Base-by-base conservation (phyloP, 2,797 vertebrate genomes). In the Echiichthys vipera region DNA sequence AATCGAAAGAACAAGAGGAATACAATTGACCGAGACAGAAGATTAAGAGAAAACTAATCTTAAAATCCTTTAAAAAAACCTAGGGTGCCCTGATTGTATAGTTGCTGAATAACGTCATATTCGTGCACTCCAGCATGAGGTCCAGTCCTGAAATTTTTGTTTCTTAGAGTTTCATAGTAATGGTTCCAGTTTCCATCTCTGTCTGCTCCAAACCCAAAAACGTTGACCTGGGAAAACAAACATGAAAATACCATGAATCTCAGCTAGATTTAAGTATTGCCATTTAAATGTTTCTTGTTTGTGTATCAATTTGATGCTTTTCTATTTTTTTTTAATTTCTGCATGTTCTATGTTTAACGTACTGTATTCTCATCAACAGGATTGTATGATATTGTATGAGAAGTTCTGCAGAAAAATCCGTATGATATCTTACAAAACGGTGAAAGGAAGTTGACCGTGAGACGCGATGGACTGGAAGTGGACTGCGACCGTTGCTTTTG, bases 201-300 rank as follows among this genome's bases (percentile, higher is more conserved):
- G 77, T 88, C 61, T 5, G 77, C 74, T 8, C 80, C 84, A 36
- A 83, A 88, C 2, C 86, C 86, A 62, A 86, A 88, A 12, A 86
- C 51, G 30, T 1, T 74, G 22, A 86, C 56, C 86, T 86, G 70
- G 13, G 4, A 55, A 64, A 40, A 73, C 9, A 64, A 56, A 36
- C 15, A 22, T 25, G 5, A n/a, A n/a, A n/a, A n/a, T 2, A 25
- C 8, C 14, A 37, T 24, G 4, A 24, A 37, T 8, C 20, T 10
- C 34, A 36, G n/a, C 20, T 24, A 7, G 20, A 24, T 34, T 34
- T 12, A 54, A 46, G 5, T 51, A 10, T 30, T 51, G 27, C 9
- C 49, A 30, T n/a, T 8, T 11, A 18, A 24, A 47, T 11, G 34
- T 36, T 36, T 36, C 3, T 36, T n/a, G n/a, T n/a, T 36, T 13